phyloP scores from a whole-genome alignment of 2,888 invertebrate species.

The Monoplex corrugatus region DNA sequence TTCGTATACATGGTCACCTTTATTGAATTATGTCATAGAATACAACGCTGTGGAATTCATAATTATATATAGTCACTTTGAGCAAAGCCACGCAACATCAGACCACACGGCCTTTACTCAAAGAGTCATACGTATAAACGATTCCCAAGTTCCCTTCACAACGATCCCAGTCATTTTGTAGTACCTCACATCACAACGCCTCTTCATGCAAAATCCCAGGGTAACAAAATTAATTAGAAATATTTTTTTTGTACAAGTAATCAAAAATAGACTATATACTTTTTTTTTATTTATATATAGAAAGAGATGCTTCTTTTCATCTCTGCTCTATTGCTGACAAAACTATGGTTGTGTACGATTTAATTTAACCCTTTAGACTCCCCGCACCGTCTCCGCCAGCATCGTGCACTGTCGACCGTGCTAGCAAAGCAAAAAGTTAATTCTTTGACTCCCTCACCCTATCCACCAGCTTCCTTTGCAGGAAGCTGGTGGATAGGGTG shows the following conservation, averaged over 20 bases:
- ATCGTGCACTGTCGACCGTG: too few relatives aligned
- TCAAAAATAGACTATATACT: neutral
- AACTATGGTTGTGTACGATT: too few relatives aligned
- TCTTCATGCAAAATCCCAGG: neutral
- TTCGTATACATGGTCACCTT: neutral
- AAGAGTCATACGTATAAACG: neutral
- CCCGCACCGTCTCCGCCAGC: too few relatives aligned
- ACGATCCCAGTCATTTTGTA: neutral
- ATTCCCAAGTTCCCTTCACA: neutral
- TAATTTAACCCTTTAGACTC: too few relatives aligned
- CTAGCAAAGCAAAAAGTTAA: too few relatives aligned
- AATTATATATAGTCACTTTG: neutral
- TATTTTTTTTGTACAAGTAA: conserved; percentile 20
- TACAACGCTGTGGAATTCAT: neutral
- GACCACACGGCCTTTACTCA: neutral
- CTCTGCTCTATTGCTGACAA: too few relatives aligned
- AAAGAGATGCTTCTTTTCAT: conserved; percentile 9
- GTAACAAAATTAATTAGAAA: conserved; percentile 23
- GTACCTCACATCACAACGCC: conserved; percentile 12
- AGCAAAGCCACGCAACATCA: neutral
- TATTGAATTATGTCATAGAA: conserved; percentile 22
- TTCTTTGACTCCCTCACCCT: too few relatives aligned
- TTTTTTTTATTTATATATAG: too few relatives aligned
- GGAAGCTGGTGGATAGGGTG: too few relatives aligned
- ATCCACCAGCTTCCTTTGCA: too few relatives aligned